Percentiles rank a stretch among this genome's conserved stretches.
Evolutionary conservation across 2,113 vertebrate genomes (phyloP).

Genomic region (Crotalus horridus): DNA sequence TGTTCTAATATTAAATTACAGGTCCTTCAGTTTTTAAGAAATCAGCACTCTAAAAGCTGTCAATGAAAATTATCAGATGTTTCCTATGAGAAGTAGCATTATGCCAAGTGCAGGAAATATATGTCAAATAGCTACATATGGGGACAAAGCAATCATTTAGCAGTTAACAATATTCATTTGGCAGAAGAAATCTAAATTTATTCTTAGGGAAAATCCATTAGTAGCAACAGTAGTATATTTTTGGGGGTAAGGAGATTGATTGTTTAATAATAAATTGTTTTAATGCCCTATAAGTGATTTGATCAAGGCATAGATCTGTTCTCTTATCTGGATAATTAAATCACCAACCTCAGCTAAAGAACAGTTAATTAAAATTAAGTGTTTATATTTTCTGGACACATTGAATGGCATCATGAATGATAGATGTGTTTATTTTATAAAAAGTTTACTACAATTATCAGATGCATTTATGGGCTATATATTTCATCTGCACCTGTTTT

Average conservation of each 20-base stretch:
- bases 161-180: conserved; percentile 71
- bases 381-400: conserved; percentile 41
- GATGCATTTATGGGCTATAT: conserved; percentile 38
- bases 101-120: conserved; percentile 69
- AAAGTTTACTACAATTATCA: conserved; percentile 60
- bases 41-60: conserved; percentile 53
- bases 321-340: conserved; percentile 65
- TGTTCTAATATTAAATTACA: conserved; percentile 52
- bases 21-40: conserved; percentile 54
- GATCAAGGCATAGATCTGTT: conserved; percentile 68
- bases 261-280: conserved; percentile 70
- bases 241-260: neutral
- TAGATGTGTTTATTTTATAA: conserved; percentile 58
- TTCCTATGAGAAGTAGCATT: conserved; percentile 60
- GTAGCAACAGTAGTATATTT: conserved; percentile 61
- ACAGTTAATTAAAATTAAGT: conserved; percentile 72
- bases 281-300: conserved; percentile 72
- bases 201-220: conserved; percentile 70
- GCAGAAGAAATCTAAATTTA: conserved; percentile 59
- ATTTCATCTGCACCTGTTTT: conserved; percentile 53
- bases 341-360: conserved; percentile 56
- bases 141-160: conserved; percentile 71
- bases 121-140: conserved; percentile 64
- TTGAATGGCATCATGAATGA: conserved; percentile 49
- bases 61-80: conserved; percentile 57